Percentiles rank a stretch among this genome's conserved stretches.
Conservation (phyloP, 2,113 vertebrate genomes). For the Chionodraco myersi region DNA sequence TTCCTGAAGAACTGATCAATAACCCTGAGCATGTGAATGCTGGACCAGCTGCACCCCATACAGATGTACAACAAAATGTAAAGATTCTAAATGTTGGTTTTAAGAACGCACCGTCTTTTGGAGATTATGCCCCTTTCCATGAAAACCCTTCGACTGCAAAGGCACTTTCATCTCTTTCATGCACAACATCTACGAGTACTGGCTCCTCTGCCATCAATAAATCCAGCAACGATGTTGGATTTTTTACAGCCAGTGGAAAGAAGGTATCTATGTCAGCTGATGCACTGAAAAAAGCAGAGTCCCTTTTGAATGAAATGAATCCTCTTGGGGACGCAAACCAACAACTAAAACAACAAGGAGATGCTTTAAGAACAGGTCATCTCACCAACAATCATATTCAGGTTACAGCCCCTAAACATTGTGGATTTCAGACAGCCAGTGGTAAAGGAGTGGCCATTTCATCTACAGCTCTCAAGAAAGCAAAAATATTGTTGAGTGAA, state of each 20-base stretch:
- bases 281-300: constrained; percentile 55
- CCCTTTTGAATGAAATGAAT: constrained; percentile 81
- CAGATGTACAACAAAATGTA: not conserved
- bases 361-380: not conserved
- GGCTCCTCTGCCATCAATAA: constrained; percentile 10
- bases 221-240: constrained; percentile 73
- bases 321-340: constrained; percentile 15
- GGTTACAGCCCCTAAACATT: constrained; percentile 29
- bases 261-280: constrained; percentile 56
- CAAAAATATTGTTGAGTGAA: constrained; percentile 77
- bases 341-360: constrained; percentile 14
- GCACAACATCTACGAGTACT: constrained; percentile 20
- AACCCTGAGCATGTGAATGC: constrained; percentile 22
- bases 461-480: constrained; percentile 81
- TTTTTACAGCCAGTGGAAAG: constrained; percentile 78
- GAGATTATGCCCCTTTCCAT: constrained; percentile 76
- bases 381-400: not conserved
- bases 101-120: constrained; percentile 77
- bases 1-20: constrained; percentile 77
- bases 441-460: constrained; percentile 84
- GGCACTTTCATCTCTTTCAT: constrained; percentile 9
- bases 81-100: constrained; percentile 70
- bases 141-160: constrained; percentile 79
- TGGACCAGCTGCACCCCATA: not conserved
- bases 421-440: constrained; percentile 85